Evolutionary conservation across 2,888 invertebrate species (phyloP).

Genomic region (Tiliacea citrago): DNA sequence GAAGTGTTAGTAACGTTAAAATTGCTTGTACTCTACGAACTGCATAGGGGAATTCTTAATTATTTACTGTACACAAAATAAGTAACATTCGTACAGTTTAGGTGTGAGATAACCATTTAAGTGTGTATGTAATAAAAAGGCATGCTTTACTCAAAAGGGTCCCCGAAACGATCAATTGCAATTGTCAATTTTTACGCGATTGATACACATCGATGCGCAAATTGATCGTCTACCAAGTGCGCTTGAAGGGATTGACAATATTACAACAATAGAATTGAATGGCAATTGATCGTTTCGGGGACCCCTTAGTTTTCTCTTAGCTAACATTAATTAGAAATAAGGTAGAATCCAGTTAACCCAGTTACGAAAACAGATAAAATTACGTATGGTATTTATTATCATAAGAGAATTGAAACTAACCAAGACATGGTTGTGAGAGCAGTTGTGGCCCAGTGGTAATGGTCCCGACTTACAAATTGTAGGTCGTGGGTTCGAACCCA

Average conservation of each 20-base stretch:
- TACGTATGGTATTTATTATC: neutral
- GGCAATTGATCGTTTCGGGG: no score
- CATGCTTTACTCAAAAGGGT: neutral
- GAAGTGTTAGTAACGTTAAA: constrained; percentile 36
- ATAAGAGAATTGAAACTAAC: neutral
- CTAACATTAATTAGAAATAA: neutral
- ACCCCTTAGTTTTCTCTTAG: neutral
- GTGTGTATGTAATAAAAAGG: neutral
- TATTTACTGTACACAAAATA: constrained; percentile 2
- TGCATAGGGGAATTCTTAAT: constrained; percentile 18
- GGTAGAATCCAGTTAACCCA: neutral
- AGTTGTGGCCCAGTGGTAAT: no score
- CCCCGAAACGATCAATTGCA: no score
- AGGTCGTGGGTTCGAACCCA: no score
- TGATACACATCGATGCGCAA: no score
- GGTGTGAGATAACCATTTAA: neutral
- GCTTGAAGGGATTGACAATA: no score
- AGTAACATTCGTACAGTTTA: neutral
- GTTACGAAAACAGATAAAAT: neutral
- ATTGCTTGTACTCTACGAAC: constrained; percentile 30
- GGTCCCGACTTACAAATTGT: no score
- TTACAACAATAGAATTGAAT: no score
- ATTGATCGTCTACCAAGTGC: no score
- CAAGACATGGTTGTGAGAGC: neutral
- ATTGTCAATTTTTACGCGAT: no score